phyloP scores from a whole-genome alignment of 2,113 vertebrate genomes.

The Caloenas nicobarica region DNA sequence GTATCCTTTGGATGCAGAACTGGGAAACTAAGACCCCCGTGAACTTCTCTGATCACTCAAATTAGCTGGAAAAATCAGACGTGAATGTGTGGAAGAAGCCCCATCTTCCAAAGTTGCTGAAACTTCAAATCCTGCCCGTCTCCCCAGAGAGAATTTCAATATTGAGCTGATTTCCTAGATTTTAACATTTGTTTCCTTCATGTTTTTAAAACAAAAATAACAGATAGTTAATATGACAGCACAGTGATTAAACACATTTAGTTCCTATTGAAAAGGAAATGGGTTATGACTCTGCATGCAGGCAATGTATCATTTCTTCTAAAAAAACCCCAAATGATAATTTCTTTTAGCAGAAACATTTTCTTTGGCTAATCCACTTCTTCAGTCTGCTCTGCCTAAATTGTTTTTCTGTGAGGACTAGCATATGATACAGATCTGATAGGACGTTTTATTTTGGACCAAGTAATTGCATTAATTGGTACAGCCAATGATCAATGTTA shows the following conservation, averaged over 20 bases:
- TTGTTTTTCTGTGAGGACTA: slow-evolving; percentile 20
- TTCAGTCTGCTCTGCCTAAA: slow-evolving; percentile 32
- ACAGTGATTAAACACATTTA: slow-evolving; percentile 54
- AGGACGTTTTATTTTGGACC: slow-evolving; percentile 28
- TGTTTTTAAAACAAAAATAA: slow-evolving; percentile 54
- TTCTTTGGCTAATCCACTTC: slow-evolving; percentile 40
- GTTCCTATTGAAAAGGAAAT: slow-evolving; percentile 65
- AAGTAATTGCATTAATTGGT: slow-evolving; percentile 54
- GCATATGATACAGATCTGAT: slow-evolving; percentile 22
- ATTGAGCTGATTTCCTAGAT: slow-evolving; percentile 10
- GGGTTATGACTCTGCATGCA: slow-evolving; percentile 22
- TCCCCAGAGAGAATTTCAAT: background rate
- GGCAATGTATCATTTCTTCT: slow-evolving; percentile 34
- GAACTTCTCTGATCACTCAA: background rate
- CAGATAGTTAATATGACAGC: slow-evolving; percentile 40
- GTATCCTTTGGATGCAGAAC: background rate
- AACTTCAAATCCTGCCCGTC: background rate
- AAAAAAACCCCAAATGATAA: background rate
- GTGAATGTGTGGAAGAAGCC: background rate
- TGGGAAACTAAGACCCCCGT: background rate
- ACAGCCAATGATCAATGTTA: slow-evolving; percentile 17
- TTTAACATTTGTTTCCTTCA: background rate
- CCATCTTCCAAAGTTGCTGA: background rate
- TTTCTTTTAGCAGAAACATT: slow-evolving; percentile 39
- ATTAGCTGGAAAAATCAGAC: background rate